Conservation (phyloP, 92 coral and sea anemone genomes). For the Siderastrea siderea region DNA sequence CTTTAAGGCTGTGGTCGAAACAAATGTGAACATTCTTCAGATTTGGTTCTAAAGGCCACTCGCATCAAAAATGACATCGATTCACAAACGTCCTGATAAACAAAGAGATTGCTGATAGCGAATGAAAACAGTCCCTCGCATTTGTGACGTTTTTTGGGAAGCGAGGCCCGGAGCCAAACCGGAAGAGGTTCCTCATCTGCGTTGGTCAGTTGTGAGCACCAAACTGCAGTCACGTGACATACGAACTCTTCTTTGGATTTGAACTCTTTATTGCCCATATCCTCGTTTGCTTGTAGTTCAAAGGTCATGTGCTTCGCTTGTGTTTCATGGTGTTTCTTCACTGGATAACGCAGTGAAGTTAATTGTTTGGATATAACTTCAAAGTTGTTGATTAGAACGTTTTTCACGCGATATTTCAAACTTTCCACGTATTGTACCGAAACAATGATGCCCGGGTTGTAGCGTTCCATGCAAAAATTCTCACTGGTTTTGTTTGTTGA, state of each 20-base stretch:
- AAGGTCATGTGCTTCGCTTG: constrained; percentile 6
- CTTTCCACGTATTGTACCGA: constrained; percentile 25
- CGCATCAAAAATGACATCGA: constrained; percentile 48
- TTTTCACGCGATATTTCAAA: constrained; percentile 22
- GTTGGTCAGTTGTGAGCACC: constrained; percentile 42
- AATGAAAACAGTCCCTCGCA: constrained; percentile 6
- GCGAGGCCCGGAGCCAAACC: constrained; percentile 44
- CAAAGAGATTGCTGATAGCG: constrained; percentile 20
- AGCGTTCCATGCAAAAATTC: background rate
- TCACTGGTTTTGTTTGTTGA: background rate
- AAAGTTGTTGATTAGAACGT: constrained; percentile 23
- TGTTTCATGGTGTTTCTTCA: background rate
- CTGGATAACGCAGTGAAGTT: background rate
- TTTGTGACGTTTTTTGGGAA: constrained; percentile 11
- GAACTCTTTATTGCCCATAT: constrained; percentile 13
- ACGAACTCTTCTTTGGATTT: constrained; percentile 49
- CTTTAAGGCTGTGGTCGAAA: constrained; percentile 56
- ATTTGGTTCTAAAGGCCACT: constrained; percentile 41
- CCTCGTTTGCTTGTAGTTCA: constrained; percentile 33
- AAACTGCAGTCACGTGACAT: constrained; percentile 31
- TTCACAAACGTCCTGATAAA: constrained; percentile 42
- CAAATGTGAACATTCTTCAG: background rate
- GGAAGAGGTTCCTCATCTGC: constrained; percentile 47
- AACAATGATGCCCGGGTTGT: constrained; percentile 33
- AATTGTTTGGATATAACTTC: constrained; percentile 40